These are phyloP conservation scores for Progne subis DNA, from an alignment of 2,113 vertebrate genomes.

Conservation along the genomic window DNA sequence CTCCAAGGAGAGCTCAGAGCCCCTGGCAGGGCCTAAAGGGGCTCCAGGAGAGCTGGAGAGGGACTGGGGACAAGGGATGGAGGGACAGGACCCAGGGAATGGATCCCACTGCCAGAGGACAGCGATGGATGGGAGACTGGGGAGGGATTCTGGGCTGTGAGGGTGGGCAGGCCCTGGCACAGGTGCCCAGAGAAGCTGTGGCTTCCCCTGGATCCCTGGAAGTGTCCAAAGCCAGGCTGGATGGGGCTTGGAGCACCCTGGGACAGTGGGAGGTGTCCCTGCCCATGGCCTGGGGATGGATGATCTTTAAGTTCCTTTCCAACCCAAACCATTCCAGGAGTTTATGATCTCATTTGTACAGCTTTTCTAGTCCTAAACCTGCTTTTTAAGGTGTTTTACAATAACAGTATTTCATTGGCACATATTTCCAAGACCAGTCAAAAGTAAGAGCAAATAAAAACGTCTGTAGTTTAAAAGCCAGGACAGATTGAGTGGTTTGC, in stretches of 20 bases:
- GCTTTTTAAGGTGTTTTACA: background rate
- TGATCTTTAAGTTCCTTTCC: background rate
- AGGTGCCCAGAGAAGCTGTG: rapidly evolving
- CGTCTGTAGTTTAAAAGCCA: background rate
- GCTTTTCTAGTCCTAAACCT: background rate
- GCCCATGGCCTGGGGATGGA: no score
- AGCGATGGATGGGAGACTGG: rapidly evolving
- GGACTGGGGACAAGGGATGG: rapidly evolving
- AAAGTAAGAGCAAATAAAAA: constrained; percentile 36
- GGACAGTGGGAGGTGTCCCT: background rate
- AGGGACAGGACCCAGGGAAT: background rate
- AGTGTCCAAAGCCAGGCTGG: background rate
- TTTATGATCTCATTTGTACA: background rate
- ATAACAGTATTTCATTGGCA: background rate
- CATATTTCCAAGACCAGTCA: constrained; percentile 18
- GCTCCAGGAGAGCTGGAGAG: background rate
- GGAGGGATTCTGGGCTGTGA: rapidly evolving
- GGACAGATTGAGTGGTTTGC: constrained; percentile 39
- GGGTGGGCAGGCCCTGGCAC: background rate
- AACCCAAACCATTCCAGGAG: background rate
- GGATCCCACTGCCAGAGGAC: background rate
- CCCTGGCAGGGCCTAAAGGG: background rate
- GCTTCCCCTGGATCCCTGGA: background rate
- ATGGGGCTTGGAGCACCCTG: rapidly evolving
- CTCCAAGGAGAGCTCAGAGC: background rate